phyloP scores from a whole-genome alignment of 2,888 invertebrate genomes.

The Dilophus febrilis region DNA sequence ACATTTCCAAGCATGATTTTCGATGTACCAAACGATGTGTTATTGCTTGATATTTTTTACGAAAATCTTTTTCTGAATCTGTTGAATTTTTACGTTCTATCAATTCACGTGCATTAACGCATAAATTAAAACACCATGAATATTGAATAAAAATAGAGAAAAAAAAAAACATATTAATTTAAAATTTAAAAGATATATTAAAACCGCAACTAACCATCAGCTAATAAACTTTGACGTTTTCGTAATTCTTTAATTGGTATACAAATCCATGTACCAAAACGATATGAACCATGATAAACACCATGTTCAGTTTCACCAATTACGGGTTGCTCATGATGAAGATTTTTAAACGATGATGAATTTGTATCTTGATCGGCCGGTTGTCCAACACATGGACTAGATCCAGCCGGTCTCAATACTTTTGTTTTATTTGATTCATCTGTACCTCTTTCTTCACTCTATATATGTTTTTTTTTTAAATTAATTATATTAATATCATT shows the following conservation, averaged over 20 bases:
- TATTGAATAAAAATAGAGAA: too few relatives aligned
- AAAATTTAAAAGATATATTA: not conserved
- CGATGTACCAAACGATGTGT: conserved; percentile 81
- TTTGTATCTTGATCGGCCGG: conserved; percentile 15
- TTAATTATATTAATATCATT: too few relatives aligned
- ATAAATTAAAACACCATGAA: too few relatives aligned
- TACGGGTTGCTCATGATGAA: conserved; percentile 10
- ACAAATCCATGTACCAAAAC: conserved; percentile 55
- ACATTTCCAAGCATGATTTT: conserved; percentile 79
- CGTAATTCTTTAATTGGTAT: conserved; percentile 57
- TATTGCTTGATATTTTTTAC: conserved; percentile 68
- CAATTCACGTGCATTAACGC: conserved; percentile 16
- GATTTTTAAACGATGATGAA: conserved; percentile 7
- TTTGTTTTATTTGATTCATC: conserved; percentile 56
- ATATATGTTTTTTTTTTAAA: too few relatives aligned
- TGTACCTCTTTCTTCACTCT: conserved; percentile 54
- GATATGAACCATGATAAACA: conserved; percentile 58
- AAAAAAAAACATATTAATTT: not conserved
- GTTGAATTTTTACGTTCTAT: conserved; percentile 43
- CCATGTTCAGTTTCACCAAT: conserved; percentile 31
- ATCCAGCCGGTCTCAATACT: conserved; percentile 43
- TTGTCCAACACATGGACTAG: conserved; percentile 47
- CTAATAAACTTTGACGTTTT: conserved; percentile 34
- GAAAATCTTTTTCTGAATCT: conserved; percentile 72
- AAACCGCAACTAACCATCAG: conserved; percentile 15